Evolutionary conservation across 2,113 vertebrate species (phyloP), one percentile per base, ranked within the genome.

Genomic region (Gasterosteus nipponicus): DNA sequence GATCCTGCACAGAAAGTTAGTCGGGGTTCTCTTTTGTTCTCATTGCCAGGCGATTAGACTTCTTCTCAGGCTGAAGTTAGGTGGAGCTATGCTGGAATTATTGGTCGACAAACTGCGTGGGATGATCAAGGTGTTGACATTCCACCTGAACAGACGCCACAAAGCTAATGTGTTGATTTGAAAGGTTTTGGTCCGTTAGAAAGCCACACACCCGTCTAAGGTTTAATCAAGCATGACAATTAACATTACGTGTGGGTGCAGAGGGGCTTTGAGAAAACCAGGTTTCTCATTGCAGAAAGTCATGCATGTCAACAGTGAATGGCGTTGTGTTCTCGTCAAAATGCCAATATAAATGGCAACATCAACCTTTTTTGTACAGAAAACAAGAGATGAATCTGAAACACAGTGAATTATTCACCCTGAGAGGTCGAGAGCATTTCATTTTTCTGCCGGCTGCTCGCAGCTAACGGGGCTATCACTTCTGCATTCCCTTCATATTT

Each of bases 221-320:
- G 70, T 65, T 35, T 72, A 56, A 70, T 72, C 33, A 67, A 35
- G 19, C 69, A 38, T 16, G 8, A 61, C 54, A 39, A 67, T 66
- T 70, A 72, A 73, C 67, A 68, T 41, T 3, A 58, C 51, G 42
- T 46, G 29, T 58, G 58, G 35, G 26, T 26, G 65, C 2, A 0
- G 9, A 69, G 42, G 49, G 15, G 3, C 15, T 62, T 57, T 31
- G 73, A 59, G 49, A 66, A 78, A 75, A 15, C 5, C 38, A 42
- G 29, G 16, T 59, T 65, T 49, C 57, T 70, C 59, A 75, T 71
- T 51, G 60, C 66, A 61, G 39, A 54, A 33, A 60, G 18, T n/a
- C 63, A 44, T 54, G 11, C 44, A 46, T 19, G 4, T 29, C 38
- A 63, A 46, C 14, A 56, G 41, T 39, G 29, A 66, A 53, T 6